Conservation (phyloP, 1,140 invertebrate species). For the Amyelois transitella region DNA sequence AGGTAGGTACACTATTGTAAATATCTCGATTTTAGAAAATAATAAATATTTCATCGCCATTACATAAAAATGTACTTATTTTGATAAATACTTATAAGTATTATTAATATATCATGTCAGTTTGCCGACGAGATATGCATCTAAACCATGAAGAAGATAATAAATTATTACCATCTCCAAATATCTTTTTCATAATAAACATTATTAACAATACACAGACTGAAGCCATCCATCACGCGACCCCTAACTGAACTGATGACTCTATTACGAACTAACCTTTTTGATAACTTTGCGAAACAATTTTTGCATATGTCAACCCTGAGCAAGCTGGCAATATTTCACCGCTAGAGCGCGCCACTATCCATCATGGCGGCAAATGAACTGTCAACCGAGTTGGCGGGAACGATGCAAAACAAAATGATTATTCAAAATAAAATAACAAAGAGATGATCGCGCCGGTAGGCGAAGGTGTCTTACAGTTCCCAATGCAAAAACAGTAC, state of each 20-base stretch:
- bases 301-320: conserved; percentile 68
- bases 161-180: no score
- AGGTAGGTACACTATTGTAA: no score
- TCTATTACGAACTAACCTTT: conserved; percentile 50
- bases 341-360: conserved; percentile 32
- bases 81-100: no score
- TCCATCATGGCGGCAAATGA: conserved; percentile 65
- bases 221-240: conserved; percentile 26
- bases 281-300: conserved; percentile 60
- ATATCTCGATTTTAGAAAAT: no score
- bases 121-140: no score
- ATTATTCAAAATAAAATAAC: background rate
- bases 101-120: no score
- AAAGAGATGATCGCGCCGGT: no score
- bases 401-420: conserved; percentile 22
- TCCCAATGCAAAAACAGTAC: no score
- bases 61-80: no score
- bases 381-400: conserved; percentile 44
- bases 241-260: conserved; percentile 23
- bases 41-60: no score
- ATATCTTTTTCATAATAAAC: background rate
- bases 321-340: conserved; percentile 51
- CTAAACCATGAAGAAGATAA: no score
- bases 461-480: no score
- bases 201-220: background rate